Conservation (phyloP, 2,113 vertebrate species). For the Alces alces region DNA sequence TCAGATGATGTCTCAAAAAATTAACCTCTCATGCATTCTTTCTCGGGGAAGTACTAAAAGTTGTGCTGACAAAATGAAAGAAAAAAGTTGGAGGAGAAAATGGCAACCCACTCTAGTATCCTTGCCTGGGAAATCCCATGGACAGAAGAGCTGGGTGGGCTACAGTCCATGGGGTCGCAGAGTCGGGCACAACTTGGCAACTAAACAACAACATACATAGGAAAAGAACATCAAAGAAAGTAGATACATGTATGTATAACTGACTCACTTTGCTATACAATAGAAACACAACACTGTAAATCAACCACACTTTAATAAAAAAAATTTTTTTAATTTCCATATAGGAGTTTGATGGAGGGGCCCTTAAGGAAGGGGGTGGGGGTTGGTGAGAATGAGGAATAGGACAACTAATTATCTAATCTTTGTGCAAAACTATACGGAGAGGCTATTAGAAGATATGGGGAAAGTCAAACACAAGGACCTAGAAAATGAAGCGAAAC, state of each 20-base stretch:
- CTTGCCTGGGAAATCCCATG: neutral
- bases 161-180: neutral
- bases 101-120: neutral
- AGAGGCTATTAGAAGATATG: neutral
- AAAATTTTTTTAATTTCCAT: neutral
- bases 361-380: neutral
- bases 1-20: conserved; percentile 4
- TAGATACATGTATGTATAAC: neutral
- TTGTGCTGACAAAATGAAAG: neutral
- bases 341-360: neutral
- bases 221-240: neutral
- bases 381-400: neutral
- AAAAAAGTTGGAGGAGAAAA: neutral
- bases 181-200: neutral
- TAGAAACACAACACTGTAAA: neutral
- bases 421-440: neutral
- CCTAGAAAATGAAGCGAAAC: conserved; percentile 2
- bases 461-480: neutral
- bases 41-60: neutral
- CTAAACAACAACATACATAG: neutral
- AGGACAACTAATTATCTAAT: neutral
- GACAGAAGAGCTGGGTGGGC: neutral
- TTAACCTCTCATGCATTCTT: neutral
- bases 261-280: neutral
- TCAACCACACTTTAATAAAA: neutral